phyloP scores from a whole-genome alignment of 2,113 vertebrate species.

The Vireo altiloquus region DNA sequence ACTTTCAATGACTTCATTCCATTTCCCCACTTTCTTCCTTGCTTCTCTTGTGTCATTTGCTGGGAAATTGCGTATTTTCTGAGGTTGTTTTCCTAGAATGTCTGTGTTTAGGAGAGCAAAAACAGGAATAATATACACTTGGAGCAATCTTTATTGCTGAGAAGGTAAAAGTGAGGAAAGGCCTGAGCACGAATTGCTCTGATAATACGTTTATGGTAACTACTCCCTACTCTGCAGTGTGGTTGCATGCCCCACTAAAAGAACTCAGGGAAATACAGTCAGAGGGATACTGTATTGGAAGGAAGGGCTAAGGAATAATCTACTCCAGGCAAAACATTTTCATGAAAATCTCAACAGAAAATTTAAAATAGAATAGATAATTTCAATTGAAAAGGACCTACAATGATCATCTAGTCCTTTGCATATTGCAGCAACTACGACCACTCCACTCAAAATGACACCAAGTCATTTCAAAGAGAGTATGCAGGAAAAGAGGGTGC shows the following conservation, averaged over 20 bases:
- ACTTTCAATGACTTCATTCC: not conserved
- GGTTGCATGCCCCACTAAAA: not conserved
- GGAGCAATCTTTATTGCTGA: not conserved
- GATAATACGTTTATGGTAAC: not conserved
- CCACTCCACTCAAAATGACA: not conserved
- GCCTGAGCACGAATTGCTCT: not conserved
- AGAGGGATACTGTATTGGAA: not conserved
- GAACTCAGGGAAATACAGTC: not conserved
- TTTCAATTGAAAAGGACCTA: not conserved
- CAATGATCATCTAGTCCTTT: not conserved
- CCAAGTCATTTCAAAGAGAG: not conserved
- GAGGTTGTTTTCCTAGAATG: not conserved
- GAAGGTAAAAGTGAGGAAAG: not conserved
- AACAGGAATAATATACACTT: not conserved
- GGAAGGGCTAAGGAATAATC: not conserved
- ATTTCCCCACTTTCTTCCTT: not conserved
- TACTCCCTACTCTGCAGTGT: accelerated
- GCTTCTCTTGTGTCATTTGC: not conserved
- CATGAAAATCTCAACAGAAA: not conserved
- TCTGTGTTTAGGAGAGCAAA: not conserved
- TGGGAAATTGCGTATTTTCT: not conserved
- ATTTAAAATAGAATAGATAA: not conserved
- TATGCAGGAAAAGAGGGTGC: accelerated
- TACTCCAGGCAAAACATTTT: not conserved
- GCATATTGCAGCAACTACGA: not conserved